Evolutionary conservation across 2,888 invertebrate species (phyloP), one percentile per base, ranked within the genome.

Genomic region (Achlya flavicornis): DNA sequence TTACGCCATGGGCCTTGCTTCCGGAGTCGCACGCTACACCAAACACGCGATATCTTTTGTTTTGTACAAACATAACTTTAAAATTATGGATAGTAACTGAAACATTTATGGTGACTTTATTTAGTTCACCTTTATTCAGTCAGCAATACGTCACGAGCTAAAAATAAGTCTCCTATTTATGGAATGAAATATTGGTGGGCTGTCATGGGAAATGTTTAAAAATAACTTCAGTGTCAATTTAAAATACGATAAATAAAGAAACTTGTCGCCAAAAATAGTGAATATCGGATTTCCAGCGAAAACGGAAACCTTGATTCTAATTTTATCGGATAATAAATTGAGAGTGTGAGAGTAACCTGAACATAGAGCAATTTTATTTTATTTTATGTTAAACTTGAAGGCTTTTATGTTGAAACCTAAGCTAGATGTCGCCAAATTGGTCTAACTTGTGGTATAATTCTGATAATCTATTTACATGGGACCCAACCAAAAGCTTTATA

Each of bases 31-130:
- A 48, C 53, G 60, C 60, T 43, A 41, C 43, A 41, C 4, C 19
- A 16, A 57, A 38, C 61, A 62, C 61, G 61, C 53, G 60, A 60
- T 41, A 41, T 60, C 58, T 53, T 53, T 53, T 53, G 19, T 53
- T 53, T n/a, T 46, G 46, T 46, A 6, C 53, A 58, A 32, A 58
- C 10, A 43, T 12, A 41, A 60, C 60, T 60, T 41, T 16, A 43
- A 41, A 41, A 60, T 43, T 58, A 58, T 58, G 32, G 5, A 33
- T 60, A 60, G 41, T 26, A n/a, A 11, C 38, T n/a, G 11, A 11
- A 38, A 38, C 33, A 19, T 4, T 41, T 12, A 58, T 33, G 26
- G 57, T 16, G 12, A 58, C 33, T 58, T 58, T 58, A 57, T 46
- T 46, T 12, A 53, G 16, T 53, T 53, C n/a, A 53, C 14, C 16